These are phyloP conservation scores for Cydia strobilella DNA, from an alignment of 1,140 invertebrate genomes.

Conservation along the genomic window DNA sequence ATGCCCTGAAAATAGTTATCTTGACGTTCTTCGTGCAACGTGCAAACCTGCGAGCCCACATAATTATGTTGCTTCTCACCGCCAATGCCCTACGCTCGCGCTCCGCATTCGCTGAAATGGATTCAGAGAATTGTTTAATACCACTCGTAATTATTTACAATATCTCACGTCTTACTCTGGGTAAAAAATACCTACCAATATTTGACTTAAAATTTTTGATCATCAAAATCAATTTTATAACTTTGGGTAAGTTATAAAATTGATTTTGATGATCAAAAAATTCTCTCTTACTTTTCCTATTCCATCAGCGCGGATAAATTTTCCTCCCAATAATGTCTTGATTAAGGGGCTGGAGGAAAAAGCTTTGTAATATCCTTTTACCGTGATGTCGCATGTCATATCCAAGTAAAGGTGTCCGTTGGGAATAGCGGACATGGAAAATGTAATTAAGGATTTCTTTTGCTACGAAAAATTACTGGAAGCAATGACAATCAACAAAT, in stretches of 20 bases:
- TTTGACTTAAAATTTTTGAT: not conserved
- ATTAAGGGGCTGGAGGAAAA: slow-evolving; percentile 37
- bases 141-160: not conserved
- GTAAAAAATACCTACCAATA: not conserved
- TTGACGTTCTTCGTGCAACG: too few relatives aligned
- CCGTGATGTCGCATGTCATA: slow-evolving; percentile 44
- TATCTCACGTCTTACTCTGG: not conserved
- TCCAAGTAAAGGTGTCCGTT: slow-evolving; percentile 37
- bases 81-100: too few relatives aligned
- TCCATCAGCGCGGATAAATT: slow-evolving; percentile 43
- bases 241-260: too few relatives aligned
- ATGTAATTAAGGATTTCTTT: slow-evolving; percentile 24
- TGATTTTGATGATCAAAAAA: too few relatives aligned
- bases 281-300: slow-evolving; percentile 47
- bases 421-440: slow-evolving; percentile 46
- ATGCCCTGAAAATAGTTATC: too few relatives aligned
- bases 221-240: not conserved
- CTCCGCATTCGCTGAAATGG: too few relatives aligned
- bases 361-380: slow-evolving; percentile 49
- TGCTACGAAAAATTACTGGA: not conserved
- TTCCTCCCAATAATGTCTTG: slow-evolving; percentile 42
- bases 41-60: too few relatives aligned
- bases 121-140: too few relatives aligned
- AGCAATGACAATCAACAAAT: not conserved
- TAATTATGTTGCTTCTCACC: too few relatives aligned